phyloP scores from a whole-genome alignment of 2,888 invertebrate species.

The Gastrophysa polygoni region DNA sequence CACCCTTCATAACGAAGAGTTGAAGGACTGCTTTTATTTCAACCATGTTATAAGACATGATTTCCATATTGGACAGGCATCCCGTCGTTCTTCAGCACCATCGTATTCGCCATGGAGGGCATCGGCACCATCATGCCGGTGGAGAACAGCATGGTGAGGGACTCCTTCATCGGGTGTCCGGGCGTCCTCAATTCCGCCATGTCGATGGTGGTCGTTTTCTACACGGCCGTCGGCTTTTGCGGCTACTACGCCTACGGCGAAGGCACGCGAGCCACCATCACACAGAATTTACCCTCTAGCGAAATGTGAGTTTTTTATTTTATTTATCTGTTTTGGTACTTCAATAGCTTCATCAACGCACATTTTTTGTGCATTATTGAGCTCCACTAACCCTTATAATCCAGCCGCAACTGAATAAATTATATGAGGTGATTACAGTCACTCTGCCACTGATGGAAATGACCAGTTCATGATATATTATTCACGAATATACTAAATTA shows the following conservation, averaged over 20 bases:
- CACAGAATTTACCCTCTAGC: constrained; percentile 76
- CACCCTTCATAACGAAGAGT: no score
- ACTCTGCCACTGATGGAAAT: no score
- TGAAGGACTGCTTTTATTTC: no score
- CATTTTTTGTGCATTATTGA: neutral
- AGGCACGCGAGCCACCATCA: constrained; percentile 75
- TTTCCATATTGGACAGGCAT: constrained; percentile 32
- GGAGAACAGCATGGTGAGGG: constrained; percentile 91
- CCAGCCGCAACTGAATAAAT: no score
- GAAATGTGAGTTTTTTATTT: constrained; percentile 70
- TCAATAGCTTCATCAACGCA: no score
- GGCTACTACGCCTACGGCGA: constrained; percentile 89
- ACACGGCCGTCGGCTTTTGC: constrained; percentile 85
- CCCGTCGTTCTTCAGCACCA: constrained; percentile 93
- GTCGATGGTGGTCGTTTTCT: constrained; percentile 78
- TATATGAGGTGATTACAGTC: no score
- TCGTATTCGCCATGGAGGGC: constrained; percentile 96
- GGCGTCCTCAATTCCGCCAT: constrained; percentile 90
- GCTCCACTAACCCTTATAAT: no score
- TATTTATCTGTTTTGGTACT: no score
- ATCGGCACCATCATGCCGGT: constrained; percentile 93
- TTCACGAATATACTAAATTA: no score
- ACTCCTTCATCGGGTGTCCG: constrained; percentile 79
- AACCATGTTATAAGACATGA: no score
- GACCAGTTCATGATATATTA: no score